phyloP scores from a whole-genome alignment of 2,113 vertebrate species.

The Willisornis vidua region DNA sequence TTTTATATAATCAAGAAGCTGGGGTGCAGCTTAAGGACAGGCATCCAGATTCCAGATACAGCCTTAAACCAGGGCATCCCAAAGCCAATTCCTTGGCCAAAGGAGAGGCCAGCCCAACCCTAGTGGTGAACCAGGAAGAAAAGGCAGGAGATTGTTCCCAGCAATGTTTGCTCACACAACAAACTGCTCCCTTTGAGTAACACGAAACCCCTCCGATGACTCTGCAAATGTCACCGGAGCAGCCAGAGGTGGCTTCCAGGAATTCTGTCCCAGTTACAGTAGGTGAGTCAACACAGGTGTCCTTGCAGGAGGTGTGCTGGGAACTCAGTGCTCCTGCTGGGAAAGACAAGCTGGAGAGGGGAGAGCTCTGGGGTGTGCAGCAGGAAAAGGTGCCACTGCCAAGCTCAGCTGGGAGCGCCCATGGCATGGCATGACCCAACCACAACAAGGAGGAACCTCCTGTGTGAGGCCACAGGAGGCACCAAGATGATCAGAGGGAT shows the following conservation, averaged over 20 bases:
- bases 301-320: not conserved
- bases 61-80: not conserved
- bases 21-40: not conserved
- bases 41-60: not conserved
- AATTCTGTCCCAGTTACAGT: constrained; percentile 3
- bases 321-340: not conserved
- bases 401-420: not conserved
- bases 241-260: not conserved
- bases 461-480: not conserved
- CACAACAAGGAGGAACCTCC: not conserved
- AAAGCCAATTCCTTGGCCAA: not conserved
- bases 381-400: not conserved
- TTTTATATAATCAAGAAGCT: not conserved
- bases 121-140: not conserved
- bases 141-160: not conserved
- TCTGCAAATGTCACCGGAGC: not conserved
- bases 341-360: not conserved
- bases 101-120: not conserved
- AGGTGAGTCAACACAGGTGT: constrained; percentile 60
- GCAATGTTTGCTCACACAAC: constrained; percentile 50
- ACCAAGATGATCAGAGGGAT: not conserved
- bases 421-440: not conserved
- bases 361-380: not conserved
- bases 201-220: not conserved
- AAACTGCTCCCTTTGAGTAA: constrained; percentile 28